phyloP scores from a whole-genome alignment of 1,140 invertebrate genomes.

The Drosophila equinoxialis region DNA sequence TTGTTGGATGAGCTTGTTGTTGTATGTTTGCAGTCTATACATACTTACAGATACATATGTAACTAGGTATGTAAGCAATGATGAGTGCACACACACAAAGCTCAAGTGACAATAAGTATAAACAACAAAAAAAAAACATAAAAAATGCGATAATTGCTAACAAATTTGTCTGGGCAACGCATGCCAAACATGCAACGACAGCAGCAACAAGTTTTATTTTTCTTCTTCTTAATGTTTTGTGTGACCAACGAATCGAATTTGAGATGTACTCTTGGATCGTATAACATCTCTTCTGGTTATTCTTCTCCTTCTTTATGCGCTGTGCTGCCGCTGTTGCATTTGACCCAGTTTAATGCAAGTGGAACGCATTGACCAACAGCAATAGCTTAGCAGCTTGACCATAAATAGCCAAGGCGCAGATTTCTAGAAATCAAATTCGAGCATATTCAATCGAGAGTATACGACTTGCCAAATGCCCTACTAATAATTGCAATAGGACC shows the following conservation, averaged over 20 bases:
- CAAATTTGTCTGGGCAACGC: slow-evolving; percentile 64
- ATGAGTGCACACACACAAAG: slow-evolving; percentile 35
- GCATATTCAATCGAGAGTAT: slow-evolving; percentile 1
- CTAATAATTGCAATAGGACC: background rate
- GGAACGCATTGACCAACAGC: slow-evolving; percentile 72
- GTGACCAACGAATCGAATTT: slow-evolving; percentile 41
- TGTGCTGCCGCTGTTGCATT: slow-evolving; percentile 32
- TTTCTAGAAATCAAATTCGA: slow-evolving; percentile 37
- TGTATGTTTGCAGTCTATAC: background rate
- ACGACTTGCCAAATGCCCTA: background rate
- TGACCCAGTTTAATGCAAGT: slow-evolving; percentile 82
- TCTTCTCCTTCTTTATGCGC: slow-evolving; percentile 32
- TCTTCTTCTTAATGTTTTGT: slow-evolving; percentile 16
- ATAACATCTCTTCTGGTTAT: slow-evolving; percentile 29
- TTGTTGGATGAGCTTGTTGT: slow-evolving; percentile 17
- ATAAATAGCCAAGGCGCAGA: slow-evolving; percentile 63
- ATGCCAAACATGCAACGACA: slow-evolving; percentile 53
- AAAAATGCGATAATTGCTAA: slow-evolving; percentile 72
- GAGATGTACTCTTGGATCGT: slow-evolving; percentile 16
- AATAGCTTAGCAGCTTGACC: slow-evolving; percentile 52
- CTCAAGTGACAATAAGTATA: slow-evolving; percentile 70
- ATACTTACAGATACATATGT: background rate
- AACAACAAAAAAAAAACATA: slow-evolving; percentile 35
- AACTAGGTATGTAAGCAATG: slow-evolving; percentile 16
- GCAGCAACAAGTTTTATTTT: slow-evolving; percentile 19